Evolutionary conservation across 2,113 vertebrate species (phyloP).

Genomic region (Climacteris rufus): DNA sequence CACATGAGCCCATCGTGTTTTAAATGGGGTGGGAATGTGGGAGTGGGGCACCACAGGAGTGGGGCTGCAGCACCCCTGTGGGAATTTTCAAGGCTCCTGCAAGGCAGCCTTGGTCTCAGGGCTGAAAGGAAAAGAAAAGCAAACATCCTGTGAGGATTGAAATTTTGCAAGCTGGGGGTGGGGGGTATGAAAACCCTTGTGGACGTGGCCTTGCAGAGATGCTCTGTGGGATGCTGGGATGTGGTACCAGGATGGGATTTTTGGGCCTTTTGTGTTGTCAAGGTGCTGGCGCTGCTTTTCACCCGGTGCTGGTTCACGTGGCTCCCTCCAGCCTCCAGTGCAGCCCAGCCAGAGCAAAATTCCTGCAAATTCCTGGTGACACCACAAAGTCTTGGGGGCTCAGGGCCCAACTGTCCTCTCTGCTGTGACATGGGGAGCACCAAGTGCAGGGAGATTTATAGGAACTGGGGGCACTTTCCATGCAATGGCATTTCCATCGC

Average conservation of each 20-base stretch:
- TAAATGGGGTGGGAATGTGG: background rate
- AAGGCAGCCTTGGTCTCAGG: background rate
- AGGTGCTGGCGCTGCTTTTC: background rate
- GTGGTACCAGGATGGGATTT: background rate
- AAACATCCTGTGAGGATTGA: background rate
- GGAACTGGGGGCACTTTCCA: background rate
- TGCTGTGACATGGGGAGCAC: background rate
- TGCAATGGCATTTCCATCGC: background rate
- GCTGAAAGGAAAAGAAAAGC: background rate
- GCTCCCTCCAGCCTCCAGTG: background rate
- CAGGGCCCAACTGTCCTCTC: background rate
- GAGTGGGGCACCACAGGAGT: background rate
- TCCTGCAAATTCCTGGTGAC: background rate
- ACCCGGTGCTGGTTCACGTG: rapidly evolving
- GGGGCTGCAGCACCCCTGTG: background rate
- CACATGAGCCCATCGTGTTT: rapidly evolving
- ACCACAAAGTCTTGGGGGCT: background rate
- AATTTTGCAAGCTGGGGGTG: background rate
- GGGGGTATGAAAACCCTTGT: rapidly evolving
- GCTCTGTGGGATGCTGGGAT: background rate
- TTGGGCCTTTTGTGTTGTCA: background rate
- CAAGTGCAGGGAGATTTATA: background rate
- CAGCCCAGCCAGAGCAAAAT: rapidly evolving
- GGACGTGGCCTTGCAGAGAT: background rate
- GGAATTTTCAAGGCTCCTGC: background rate